Base-by-base conservation (phyloP, 1,140 invertebrate genomes). In the Drosophila arizonae region DNA sequence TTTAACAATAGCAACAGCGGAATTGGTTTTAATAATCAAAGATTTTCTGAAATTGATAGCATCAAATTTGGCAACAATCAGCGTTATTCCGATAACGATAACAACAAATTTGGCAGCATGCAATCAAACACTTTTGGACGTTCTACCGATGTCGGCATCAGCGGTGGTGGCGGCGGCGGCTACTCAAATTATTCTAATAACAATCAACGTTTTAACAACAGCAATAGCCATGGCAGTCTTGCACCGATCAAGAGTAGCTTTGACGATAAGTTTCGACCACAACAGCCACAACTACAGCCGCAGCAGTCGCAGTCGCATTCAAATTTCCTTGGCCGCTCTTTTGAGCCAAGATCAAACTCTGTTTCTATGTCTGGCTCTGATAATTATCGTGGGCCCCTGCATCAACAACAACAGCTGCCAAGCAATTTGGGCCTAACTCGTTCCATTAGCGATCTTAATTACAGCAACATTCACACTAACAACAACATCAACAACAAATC, bases 71-170 rank as follows among this genome's bases (percentile, higher is more conserved):
- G 50, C 24, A 69, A 46, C 17, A 62, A 46, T 33, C 69, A 76
- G 41, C 70, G 64, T 1, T 72, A 24, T 60, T 5, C 30, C 6
- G 50, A 58, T 60, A 55, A 48, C 13, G 64, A 72, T 45, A 57
- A 45, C 55, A 57, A 26, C 41, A 73, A 73, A 55, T 73, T 69
- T 61, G 56, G 61, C 6, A 54, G 46, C 26, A 21, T 46, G 65
- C 17, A 81, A 73, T 39, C 51, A 4, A 73, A 63, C 24, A 74
- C 52, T 61, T 61, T 52, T 11, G 71, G 51, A 24, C 45, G 68
- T 15, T 67, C 48, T 11, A 39, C 13, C 15, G 43, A 17, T 2
- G 36, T 43, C 24, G 62, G 51, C 10, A 46, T 24, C 24, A 8
- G 43, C 28, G 30, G 30, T 8, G 17, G 28, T 6, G 28, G 28